Evolutionary conservation across 2,888 invertebrate genomes (phyloP), one percentile per base, ranked within the genome.

Genomic region (Parnassius smintheus): DNA sequence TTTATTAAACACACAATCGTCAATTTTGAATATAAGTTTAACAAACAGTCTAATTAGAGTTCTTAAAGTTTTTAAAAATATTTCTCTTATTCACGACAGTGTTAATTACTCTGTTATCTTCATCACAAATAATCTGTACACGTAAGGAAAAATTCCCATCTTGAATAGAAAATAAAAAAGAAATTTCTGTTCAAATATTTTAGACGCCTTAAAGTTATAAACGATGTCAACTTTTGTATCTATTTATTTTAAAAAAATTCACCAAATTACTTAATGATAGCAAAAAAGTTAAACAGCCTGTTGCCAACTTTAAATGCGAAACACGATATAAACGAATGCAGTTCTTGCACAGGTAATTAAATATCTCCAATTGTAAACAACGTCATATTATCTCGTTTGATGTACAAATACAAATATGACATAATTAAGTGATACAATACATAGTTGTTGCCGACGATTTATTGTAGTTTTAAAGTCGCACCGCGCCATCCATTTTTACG

Each of bases 41-140:
- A 44, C 8, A 44, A 44, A 44, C 44, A 48, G 48, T 48, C 12
- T 48, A 4, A 48, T 12, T 48, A 12, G 1, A 48, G 12, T 12
- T 35, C 35, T 7, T 35, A 35, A 35, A 7, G 7, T 7, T 35
- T 35, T 35, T 25, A 25, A 25, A 25, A 4, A 18, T 18, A 18
- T 18, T 18, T 18, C 1, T 1, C 1, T 18, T 18, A 18, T 18
- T 18, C 35, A 35, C 35, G 35, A 35, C 35, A 35, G 35, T 35
- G 35, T 35, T 35, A 35, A 35, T 35, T 35, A 35, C 35, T 35
- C 35, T 35, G 35, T 35, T 35, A 35, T 35, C 49, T 58, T 44
- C 91, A 86, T 91, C 7, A 91, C 89, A 76, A 91, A 91, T 58
- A 91, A 80, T 73, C 91, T 78, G 69, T 89, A 91, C 0, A 91